Conservation (phyloP, 2,888 invertebrate species). For the Coenonympha glycerion region DNA sequence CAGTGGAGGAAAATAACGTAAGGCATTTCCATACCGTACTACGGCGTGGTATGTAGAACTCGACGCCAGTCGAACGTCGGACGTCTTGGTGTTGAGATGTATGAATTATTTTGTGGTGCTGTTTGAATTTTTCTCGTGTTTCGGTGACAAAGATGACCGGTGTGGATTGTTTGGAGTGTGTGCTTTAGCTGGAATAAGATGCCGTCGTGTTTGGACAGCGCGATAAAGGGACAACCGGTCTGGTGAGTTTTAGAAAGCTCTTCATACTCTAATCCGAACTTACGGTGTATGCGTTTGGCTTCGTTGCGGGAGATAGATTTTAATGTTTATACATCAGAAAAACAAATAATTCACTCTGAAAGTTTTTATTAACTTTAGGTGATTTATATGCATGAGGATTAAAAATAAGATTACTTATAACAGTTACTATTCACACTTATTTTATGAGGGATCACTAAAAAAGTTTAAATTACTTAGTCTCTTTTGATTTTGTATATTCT, state of each 20-base stretch:
- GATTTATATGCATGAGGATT: not conserved
- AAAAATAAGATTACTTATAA: not conserved
- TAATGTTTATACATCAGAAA: too few species aligned
- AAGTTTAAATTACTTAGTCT: too few species aligned
- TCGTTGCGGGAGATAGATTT: constrained; percentile 8
- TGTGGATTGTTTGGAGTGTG: constrained; percentile 57
- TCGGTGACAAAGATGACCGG: constrained; percentile 65
- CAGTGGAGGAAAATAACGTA: not conserved
- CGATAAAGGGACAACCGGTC: constrained; percentile 75
- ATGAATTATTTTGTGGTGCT: constrained; percentile 32
- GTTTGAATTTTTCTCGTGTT: constrained; percentile 54
- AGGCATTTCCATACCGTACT: constrained; percentile 18
- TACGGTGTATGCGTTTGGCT: constrained; percentile 7
- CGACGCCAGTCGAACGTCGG: constrained; percentile 49
- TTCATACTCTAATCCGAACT: constrained; percentile 15
- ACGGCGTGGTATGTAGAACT: constrained; percentile 17
- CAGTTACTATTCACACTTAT: too few species aligned
- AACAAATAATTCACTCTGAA: constrained; percentile 2
- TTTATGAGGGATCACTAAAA: too few species aligned
- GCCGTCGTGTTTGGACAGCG: constrained; percentile 55
- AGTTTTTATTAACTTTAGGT: not conserved
- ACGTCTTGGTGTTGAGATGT: constrained; percentile 42
- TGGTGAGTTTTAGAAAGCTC: constrained; percentile 63
- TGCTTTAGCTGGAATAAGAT: constrained; percentile 59
- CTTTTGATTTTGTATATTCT: too few species aligned